Percentiles rank a stretch among this genome's conserved stretches.
Conservation (phyloP, 2,797 vertebrate genomes). For the Saxicola maurus region DNA sequence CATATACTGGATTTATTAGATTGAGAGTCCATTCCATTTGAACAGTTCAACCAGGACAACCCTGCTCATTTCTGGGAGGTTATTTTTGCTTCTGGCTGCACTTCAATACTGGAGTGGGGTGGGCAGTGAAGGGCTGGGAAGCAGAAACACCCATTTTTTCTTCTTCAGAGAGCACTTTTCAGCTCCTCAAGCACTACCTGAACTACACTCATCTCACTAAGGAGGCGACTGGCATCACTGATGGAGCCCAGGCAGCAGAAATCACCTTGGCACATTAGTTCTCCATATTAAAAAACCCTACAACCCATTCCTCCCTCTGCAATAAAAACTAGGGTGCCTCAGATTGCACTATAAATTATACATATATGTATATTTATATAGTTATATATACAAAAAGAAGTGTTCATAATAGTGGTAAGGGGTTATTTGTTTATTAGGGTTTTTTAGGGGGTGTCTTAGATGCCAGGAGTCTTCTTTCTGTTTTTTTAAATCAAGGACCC, state of each 20-base stretch:
- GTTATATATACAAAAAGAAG: neutral
- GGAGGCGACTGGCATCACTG: neutral
- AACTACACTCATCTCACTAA: fast-evolving
- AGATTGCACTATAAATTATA: neutral
- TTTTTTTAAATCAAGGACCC: neutral
- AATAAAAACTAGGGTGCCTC: neutral
- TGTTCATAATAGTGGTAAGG: neutral
- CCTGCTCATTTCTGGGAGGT: neutral
- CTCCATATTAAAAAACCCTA: fast-evolving
- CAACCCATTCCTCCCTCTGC: fast-evolving
- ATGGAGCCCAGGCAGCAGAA: neutral
- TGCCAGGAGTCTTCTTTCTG: fast-evolving
- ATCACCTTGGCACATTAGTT: neutral
- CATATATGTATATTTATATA: too few relatives aligned
- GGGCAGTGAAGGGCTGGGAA: neutral
- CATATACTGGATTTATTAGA: neutral
- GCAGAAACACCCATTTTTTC: neutral
- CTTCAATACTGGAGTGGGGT: neutral
- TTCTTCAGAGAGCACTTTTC: neutral
- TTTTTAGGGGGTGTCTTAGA: neutral
- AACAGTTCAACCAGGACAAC: neutral
- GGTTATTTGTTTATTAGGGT: neutral
- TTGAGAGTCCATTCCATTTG: neutral
- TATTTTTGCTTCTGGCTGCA: neutral
- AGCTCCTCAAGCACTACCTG: neutral